Evolutionary conservation across 2,888 invertebrate genomes (phyloP).

Genomic region (Rhamnusium bicolor): DNA sequence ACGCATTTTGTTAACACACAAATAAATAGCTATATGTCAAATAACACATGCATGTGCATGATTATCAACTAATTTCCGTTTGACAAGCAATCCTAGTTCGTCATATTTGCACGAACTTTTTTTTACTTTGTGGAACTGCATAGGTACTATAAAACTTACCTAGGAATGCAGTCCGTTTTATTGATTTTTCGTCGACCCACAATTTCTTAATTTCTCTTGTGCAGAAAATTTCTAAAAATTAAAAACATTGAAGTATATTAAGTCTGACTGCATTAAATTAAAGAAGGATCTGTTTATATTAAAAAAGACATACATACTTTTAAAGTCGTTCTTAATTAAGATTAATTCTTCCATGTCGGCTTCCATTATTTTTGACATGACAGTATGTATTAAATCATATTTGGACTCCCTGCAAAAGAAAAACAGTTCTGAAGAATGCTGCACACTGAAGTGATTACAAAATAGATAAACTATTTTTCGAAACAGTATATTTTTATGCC

Average conservation of each 20-base stretch:
- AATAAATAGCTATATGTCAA: too few species aligned
- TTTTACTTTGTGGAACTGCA: too few species aligned
- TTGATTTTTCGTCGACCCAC: background rate
- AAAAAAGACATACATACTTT: background rate
- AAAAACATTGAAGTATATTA: too few species aligned
- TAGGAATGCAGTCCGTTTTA: background rate
- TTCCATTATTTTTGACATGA: background rate
- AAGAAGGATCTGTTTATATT: background rate
- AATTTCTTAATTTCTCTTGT: background rate
- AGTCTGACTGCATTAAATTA: too few species aligned
- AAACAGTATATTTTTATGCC: too few species aligned
- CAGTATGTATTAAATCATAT: background rate
- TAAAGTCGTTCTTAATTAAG: background rate
- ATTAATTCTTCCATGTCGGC: background rate
- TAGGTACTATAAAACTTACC: background rate
- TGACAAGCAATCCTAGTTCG: too few species aligned
- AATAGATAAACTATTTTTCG: too few species aligned
- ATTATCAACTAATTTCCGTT: too few species aligned
- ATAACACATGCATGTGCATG: too few species aligned
- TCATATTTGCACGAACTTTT: too few species aligned
- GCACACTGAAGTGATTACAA: too few species aligned
- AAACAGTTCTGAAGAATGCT: background rate
- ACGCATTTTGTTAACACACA: too few species aligned
- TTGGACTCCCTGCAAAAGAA: background rate
- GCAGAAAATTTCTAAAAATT: background rate